Base-by-base conservation (phyloP, 1,140 invertebrate genomes). In the Hesperophylax magnus region DNA sequence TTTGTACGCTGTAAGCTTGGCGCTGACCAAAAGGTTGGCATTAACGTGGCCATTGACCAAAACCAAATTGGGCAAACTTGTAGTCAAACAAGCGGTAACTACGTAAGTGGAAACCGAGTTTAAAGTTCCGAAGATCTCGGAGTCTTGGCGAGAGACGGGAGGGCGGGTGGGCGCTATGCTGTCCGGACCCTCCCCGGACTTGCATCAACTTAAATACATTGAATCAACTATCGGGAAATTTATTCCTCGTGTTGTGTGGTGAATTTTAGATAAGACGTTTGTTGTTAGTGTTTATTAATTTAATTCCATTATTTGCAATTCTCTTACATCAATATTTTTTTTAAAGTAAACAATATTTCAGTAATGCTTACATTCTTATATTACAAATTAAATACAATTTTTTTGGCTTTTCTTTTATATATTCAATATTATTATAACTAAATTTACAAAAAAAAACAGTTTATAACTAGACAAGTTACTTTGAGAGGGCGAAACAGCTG, bases 51-150 rank as follows among this genome's bases (percentile, higher is more conserved):
- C 80, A 79, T 79, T 81, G 82, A 77, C 79, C 82, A 79, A 83
- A 80, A 81, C 82, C 82, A 77, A 84, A 84, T 81, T 81, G 82
- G 77, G 72, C 58, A 84, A 84, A 84, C 80, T 84, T 81, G 80
- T 81, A 81, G 77, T 81, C 82, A 84, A 84, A 84, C 82, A 84
- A 80, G 78, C 82, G 75, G 71, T 84, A 84, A 84, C 82, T 81
- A 84, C 80, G 82, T 84, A 84, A 84, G 82, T 84, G 80, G 78
- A 80, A 74, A 75, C 63, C 74, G 76, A 84, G 82, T 84, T 81
- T 84, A 71, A 74, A 79, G 69, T 81, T 84, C 80, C 78, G 58
- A 69, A 78, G 79, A 79, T 81, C 82, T 79, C 63, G 39, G 31
- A 47, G 54, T 76, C 72, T 58, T 60, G 24, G 72, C 9, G 20